A percentile compares a stretch with the other conserved stretches of the same genome.
These are phyloP conservation scores for Malacosoma neustria DNA, from an alignment of 2,888 invertebrate genomes.

Conservation along the genomic window DNA sequence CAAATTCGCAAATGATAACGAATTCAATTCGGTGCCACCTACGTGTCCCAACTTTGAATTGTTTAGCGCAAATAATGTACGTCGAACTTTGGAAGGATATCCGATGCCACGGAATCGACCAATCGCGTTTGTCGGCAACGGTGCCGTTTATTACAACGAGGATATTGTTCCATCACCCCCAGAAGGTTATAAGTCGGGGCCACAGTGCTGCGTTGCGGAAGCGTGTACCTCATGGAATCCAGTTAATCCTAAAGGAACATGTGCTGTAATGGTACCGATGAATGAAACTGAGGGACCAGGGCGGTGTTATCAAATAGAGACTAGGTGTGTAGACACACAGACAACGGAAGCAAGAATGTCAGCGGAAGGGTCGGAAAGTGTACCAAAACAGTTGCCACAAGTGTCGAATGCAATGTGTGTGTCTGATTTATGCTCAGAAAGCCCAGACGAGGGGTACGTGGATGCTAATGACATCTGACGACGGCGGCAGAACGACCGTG, in stretches of 20 bases:
- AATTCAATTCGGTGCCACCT: constrained; percentile 53
- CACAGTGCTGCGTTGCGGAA: constrained; percentile 63
- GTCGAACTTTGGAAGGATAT: constrained; percentile 88
- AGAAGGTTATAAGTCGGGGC: constrained; percentile 79
- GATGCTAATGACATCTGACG: constrained; percentile 85
- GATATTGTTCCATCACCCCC: constrained; percentile 81
- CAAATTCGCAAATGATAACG: constrained; percentile 66
- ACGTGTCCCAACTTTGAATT: constrained; percentile 57
- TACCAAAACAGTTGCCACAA: constrained; percentile 58
- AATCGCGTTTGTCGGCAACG: constrained; percentile 64
- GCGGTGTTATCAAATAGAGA: constrained; percentile 69
- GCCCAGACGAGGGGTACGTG: constrained; percentile 91
- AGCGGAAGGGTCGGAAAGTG: constrained; percentile 50
- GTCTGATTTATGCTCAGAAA: constrained; percentile 79
- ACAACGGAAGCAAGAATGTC: constrained; percentile 68
- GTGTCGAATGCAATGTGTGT: constrained; percentile 65
- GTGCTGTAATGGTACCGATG: constrained; percentile 68
- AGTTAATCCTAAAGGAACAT: constrained; percentile 65
- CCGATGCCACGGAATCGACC: constrained; percentile 75
- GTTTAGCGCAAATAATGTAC: constrained; percentile 72
- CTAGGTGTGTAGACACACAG: constrained; percentile 77
- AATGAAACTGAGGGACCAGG: constrained; percentile 57
- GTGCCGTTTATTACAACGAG: constrained; percentile 66
- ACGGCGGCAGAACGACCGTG: constrained; percentile 57
- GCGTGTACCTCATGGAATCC: constrained; percentile 50